phyloP scores from a whole-genome alignment of 2,113 vertebrate genomes.

The Cairina moschata region DNA sequence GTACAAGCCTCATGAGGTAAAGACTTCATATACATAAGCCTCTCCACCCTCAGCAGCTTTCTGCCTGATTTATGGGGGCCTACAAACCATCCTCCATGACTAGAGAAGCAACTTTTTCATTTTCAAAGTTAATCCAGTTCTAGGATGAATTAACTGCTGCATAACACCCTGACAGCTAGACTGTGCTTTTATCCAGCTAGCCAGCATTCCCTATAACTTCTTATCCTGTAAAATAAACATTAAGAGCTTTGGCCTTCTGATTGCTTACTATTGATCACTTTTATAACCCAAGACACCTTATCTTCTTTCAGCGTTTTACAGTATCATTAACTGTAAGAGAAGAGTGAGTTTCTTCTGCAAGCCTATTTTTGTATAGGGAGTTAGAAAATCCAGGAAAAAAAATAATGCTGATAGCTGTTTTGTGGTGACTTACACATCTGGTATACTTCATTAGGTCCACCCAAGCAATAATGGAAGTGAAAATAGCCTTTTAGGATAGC shows the following conservation, averaged over 20 bases:
- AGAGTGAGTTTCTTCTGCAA: conserved; percentile 9
- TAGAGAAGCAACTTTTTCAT: conserved; percentile 64
- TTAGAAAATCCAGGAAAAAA: neutral
- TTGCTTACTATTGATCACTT: conserved; percentile 65
- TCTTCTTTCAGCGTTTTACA: conserved; percentile 42
- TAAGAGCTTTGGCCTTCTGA: conserved; percentile 55
- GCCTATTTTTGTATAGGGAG: neutral
- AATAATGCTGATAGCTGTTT: neutral
- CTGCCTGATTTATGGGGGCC: conserved; percentile 64
- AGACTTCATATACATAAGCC: conserved; percentile 64
- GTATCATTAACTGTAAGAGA: conserved; percentile 48
- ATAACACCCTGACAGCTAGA: conserved; percentile 33
- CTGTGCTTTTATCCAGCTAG: conserved; percentile 49
- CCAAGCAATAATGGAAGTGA: neutral
- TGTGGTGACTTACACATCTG: neutral
- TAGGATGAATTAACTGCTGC: conserved; percentile 59
- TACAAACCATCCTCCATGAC: conserved; percentile 63
- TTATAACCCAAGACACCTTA: conserved; percentile 54
- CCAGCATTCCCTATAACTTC: conserved; percentile 38
- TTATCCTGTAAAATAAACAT: conserved; percentile 58
- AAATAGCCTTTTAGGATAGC: neutral
- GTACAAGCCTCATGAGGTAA: conserved; percentile 54
- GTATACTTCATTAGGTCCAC: neutral
- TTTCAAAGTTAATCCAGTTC: conserved; percentile 68
- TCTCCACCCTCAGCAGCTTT: conserved; percentile 59